Percentiles rank a stretch among this genome's conserved stretches.
Conservation (phyloP, 2,113 vertebrate genomes). For the Ciconia boyciana region DNA sequence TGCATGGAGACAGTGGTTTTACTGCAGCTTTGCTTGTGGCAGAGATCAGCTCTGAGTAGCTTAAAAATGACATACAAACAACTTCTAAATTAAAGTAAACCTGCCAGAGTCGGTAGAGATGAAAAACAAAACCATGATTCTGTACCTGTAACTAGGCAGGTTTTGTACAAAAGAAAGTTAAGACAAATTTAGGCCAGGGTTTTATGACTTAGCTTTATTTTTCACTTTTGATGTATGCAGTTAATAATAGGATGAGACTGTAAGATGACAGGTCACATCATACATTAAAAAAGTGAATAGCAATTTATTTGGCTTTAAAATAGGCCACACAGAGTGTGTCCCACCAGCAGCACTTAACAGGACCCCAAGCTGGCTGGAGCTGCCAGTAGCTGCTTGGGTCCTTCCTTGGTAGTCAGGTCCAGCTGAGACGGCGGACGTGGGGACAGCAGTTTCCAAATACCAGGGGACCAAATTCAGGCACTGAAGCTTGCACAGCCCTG, state of each 20-base stretch:
- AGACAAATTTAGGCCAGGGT: background rate
- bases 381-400: background rate
- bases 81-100: background rate
- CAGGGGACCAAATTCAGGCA: background rate
- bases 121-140: background rate
- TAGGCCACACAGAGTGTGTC: background rate
- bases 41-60: background rate
- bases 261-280: background rate
- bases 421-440: background rate
- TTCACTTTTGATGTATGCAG: background rate
- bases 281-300: background rate
- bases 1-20: background rate
- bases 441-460: background rate
- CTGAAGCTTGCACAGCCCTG: background rate
- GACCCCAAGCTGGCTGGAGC: background rate
- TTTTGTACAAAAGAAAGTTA: background rate
- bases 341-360: background rate
- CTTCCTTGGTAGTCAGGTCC: background rate
- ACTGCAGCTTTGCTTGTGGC: background rate
- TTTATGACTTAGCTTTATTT: background rate
- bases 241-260: background rate
- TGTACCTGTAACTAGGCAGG: background rate
- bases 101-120: background rate
- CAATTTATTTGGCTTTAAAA: background rate
- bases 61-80: background rate